Conservation (phyloP, 2,888 invertebrate species). For the Eurytoma californica region DNA sequence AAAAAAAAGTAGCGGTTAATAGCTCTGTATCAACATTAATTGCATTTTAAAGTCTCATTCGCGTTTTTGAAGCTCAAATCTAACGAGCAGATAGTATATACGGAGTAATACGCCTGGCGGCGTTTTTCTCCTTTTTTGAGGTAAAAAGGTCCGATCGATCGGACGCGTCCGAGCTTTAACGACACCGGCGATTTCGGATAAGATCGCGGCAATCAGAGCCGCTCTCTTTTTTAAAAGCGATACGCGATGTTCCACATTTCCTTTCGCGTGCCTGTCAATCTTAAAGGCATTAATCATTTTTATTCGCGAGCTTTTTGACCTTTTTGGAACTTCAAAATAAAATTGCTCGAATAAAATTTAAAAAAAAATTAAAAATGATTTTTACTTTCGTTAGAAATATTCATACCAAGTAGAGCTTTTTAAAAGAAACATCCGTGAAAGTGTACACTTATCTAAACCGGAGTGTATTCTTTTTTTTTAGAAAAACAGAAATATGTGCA, state of each 20-base stretch:
- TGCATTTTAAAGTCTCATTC: neutral
- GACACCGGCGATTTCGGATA: constrained; percentile 25
- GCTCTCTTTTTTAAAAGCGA: no score
- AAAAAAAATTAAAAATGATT: no score
- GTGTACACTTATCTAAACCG: no score
- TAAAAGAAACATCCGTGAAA: neutral
- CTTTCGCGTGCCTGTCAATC: no score
- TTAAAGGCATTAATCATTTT: no score
- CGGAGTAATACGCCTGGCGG: neutral
- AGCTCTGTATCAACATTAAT: neutral
- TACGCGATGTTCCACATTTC: neutral
- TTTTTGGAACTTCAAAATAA: no score
- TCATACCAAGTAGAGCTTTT: neutral
- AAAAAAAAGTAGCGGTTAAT: neutral
- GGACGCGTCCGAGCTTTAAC: constrained; percentile 2
- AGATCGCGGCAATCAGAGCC: neutral
- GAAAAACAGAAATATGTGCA: neutral
- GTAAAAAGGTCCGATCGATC: neutral
- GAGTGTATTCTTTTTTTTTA: neutral
- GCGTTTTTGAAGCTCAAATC: neutral
- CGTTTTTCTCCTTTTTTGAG: neutral
- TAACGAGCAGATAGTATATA: neutral
- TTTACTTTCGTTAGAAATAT: neutral
- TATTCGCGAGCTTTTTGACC: no score
- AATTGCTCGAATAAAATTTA: no score